Base-by-base conservation (phyloP, 2,797 vertebrate genomes). In the Gadopsis marmoratus region DNA sequence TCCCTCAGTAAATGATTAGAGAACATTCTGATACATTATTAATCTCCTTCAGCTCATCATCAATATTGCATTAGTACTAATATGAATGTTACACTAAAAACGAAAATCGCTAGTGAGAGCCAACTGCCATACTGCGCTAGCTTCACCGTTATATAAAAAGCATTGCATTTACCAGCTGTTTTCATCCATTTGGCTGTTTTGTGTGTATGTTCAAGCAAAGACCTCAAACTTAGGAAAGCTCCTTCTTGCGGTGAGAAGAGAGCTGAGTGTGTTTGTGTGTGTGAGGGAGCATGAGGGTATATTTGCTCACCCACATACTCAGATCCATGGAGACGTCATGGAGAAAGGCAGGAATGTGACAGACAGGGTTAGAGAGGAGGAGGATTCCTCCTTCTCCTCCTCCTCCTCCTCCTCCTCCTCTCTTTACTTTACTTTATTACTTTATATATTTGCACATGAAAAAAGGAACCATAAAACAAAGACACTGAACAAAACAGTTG, bases 281-380 rank as follows among this genome's bases (percentile, higher is more conserved):
- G 62, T 13, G 51, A 33, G 63, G 6, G 33, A 77, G 72, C 61
- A 51, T 67, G 74, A 75, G 79, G 78, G 65, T 61, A 51, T 92
- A 78, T 93, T 93, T 92, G 89, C 78, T 91, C 86, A 83, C 71
- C 69, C 77, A 78, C 86, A 83, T 74, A 78, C 84, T 83, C 71
- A 76, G 78, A 82, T 91, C 93, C 93, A 91, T 81, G 86, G 93
- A 90, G 89, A 95, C 78, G 12, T 80, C 50, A 53, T 59, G 81
- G 83, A 93, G 90, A 93, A 93, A 92, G 73, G 77, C 67, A 89
- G 87, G 92, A 94, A 95, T 95, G 93, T 89, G 86, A 86, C 87
- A 88, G 88, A 90, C 75, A 41, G 69, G 71, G 81, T 69, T 71
- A 65, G 80, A 81, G 59, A 78, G 53, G 76, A 74, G 72, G 59